Evolutionary conservation across 2,797 vertebrate species (phyloP), one percentile per base, ranked within the genome.

Genomic region (Echiichthys vipera): DNA sequence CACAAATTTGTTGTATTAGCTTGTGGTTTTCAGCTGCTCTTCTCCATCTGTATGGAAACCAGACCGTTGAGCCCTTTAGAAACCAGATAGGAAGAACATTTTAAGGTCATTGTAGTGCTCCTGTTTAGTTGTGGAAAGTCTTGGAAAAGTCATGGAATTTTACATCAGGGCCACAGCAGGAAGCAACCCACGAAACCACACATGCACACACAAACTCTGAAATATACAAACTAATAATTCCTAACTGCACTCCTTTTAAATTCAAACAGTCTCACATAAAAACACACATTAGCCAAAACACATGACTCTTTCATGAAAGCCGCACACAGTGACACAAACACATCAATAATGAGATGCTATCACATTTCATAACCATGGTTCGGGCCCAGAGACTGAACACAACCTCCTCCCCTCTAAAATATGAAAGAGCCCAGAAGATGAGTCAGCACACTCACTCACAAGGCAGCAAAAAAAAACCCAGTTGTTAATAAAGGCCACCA

Each of bases 291-390:
- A 58, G 18, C 54, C 39, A 8, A 37, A 69, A 63, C 43, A 66
- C 59, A 54, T 49, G 32, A 30, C 61, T 64, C 66, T 79, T 67
- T 81, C 59, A 70, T 62, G 77, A 67, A 74, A 57, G 63, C 61
- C 14, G 15, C 78, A 77, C 58, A 27, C 61, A 27, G 50, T n/a
- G 68, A 83, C 80, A 85, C 72, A 83, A 83, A 87, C 72, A 61
- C 67, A 53, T 68, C 69, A 61, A 53, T 78, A 69, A 86, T 87
- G 59, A 79, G 77, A 90, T 2, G 62, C 75, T 88, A 84, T 87
- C 81, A 15, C 32, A 1, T 90, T 88, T 84, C 87, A 70, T 72
- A 77, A 84, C 72, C 69, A 51, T 18, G 47, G 65, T 65, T 65
- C 59, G 64, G 57, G 65, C 67, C 37, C 64, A 59, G 77, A 86